These are phyloP conservation scores for Pangasius mekongensis DNA, from an alignment of 2,797 vertebrate species.

Conservation along the genomic window DNA sequence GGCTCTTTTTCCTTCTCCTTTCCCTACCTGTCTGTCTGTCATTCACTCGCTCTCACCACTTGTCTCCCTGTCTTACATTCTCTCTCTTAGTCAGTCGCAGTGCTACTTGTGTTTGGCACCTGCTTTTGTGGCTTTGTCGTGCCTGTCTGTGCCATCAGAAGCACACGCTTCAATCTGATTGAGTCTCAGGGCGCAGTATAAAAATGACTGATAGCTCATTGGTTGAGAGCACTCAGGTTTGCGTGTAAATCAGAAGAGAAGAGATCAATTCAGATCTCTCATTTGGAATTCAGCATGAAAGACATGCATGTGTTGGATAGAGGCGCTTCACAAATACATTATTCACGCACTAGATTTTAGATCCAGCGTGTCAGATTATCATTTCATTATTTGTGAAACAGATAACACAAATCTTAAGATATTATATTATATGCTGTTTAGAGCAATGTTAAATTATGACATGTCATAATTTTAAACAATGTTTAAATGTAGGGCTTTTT, in stretches of 20 bases:
- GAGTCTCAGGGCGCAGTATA: conserved; percentile 44
- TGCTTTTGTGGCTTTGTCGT: conserved; percentile 42
- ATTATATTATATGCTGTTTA: not conserved
- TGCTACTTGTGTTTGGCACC: conserved; percentile 40
- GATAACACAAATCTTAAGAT: not conserved
- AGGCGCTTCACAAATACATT: not conserved
- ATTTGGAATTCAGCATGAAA: not conserved
- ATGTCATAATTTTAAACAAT: not conserved
- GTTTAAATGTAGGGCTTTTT: not conserved
- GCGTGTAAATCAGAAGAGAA: conserved; percentile 20
- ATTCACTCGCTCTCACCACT: conserved; percentile 10
- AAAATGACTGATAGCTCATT: conserved; percentile 28
- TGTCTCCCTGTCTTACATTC: conserved; percentile 4
- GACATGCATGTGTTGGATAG: not conserved
- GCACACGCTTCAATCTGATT: conserved; percentile 48
- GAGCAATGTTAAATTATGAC: too few relatives aligned
- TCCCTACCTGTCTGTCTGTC: conserved; percentile 24
- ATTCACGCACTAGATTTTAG: not conserved
- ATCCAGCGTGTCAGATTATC: not conserved
- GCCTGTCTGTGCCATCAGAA: conserved; percentile 42
- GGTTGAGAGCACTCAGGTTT: conserved; percentile 25
- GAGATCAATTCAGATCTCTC: not conserved
- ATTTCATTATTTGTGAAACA: not conserved
- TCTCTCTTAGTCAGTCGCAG: conserved; percentile 27
- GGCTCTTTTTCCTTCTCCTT: not conserved